These are phyloP conservation scores for Erebia epiphron DNA, from an alignment of 2,888 invertebrate species.

Conservation along the genomic window DNA sequence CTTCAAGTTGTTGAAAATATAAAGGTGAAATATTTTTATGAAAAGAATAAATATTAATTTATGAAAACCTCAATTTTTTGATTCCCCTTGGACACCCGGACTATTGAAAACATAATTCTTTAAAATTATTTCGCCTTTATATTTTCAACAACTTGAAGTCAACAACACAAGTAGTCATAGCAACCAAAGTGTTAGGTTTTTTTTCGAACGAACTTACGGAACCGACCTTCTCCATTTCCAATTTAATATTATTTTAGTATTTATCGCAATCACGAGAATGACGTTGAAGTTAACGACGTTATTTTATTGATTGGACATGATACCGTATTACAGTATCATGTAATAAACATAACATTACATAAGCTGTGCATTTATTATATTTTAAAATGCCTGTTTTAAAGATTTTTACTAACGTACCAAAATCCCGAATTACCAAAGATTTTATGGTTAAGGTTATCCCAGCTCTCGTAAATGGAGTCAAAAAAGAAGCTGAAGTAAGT, in stretches of 20 bases:
- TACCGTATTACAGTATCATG: too few species aligned
- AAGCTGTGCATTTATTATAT: not conserved
- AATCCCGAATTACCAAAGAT: constrained; percentile 55
- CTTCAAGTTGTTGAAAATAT: too few species aligned
- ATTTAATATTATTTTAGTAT: not conserved
- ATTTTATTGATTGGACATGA: not conserved
- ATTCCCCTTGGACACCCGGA: too few species aligned
- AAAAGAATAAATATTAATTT: too few species aligned
- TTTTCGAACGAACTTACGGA: too few species aligned
- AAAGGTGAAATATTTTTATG: too few species aligned
- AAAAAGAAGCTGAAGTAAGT: constrained; percentile 54
- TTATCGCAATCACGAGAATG: constrained; percentile 5
- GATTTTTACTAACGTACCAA: constrained; percentile 62
- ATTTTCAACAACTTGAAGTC: too few species aligned
- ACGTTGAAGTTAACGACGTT: constrained; percentile 6
- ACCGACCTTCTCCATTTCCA: not conserved
- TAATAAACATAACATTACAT: not conserved
- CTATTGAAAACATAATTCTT: too few species aligned
- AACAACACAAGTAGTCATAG: too few species aligned
- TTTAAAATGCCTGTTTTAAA: constrained; percentile 63
- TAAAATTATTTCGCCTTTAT: too few species aligned
- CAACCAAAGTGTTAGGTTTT: too few species aligned
- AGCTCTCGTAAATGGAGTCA: constrained; percentile 49
- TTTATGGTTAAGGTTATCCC: constrained; percentile 60
- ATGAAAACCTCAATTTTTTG: too few species aligned